phyloP scores from a whole-genome alignment of 2,797 vertebrate genomes.

The Enteromius afrohamiltoni region DNA sequence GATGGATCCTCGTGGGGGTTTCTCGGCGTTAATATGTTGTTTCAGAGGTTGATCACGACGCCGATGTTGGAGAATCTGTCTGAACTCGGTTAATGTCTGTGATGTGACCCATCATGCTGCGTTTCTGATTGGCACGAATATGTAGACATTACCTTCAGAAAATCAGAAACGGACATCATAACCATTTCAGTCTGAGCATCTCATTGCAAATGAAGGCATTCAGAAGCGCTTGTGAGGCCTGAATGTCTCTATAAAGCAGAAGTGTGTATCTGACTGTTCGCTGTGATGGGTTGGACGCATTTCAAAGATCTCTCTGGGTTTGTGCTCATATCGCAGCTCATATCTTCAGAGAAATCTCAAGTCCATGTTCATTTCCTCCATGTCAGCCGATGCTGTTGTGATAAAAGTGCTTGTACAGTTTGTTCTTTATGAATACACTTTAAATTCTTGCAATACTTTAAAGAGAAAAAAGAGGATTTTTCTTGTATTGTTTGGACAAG shows the following conservation, averaged over 20 bases:
- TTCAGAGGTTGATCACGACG: background rate
- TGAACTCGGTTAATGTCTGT: background rate
- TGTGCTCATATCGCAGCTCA: background rate
- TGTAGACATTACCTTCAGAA: background rate
- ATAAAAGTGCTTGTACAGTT: background rate
- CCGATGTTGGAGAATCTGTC: background rate
- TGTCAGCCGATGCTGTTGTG: background rate
- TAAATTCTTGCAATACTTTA: background rate
- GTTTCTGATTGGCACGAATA: slow-evolving; percentile 1
- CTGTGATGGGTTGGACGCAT: background rate
- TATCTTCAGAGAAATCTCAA: slow-evolving; percentile 12
- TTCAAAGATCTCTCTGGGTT: slow-evolving; percentile 4
- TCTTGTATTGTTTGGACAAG: background rate
- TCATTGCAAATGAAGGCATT: background rate
- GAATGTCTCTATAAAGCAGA: background rate
- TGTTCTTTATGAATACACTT: background rate
- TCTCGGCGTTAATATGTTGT: background rate
- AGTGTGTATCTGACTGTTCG: background rate
- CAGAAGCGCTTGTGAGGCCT: background rate
- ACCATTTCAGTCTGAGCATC: background rate
- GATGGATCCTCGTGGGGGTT: background rate
- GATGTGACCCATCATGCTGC: slow-evolving; percentile 10
- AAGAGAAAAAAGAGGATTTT: too few species aligned
- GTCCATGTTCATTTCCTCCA: background rate
- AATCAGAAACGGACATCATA: background rate